phyloP scores from a whole-genome alignment of 2,888 invertebrate species.

The Nysson spinosus region DNA sequence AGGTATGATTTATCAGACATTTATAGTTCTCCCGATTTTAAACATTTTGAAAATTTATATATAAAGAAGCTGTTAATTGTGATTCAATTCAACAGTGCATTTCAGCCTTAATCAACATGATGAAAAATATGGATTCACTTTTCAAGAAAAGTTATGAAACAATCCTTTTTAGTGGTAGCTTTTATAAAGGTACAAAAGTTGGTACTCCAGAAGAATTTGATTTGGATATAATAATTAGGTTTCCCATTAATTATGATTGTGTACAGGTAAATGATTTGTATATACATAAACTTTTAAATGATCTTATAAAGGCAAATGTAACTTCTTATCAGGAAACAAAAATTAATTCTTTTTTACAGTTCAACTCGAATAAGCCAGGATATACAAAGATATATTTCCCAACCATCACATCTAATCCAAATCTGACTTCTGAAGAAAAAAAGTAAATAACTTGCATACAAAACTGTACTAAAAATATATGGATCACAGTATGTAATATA shows the following conservation, averaged over 20 bases:
- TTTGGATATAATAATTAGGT: constrained; percentile 80
- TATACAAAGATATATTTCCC: constrained; percentile 6
- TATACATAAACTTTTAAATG: no score
- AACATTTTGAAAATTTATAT: background rate
- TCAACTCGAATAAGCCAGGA: background rate
- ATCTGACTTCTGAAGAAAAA: background rate
- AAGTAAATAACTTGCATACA: constrained; percentile 3
- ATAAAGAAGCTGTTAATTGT: background rate
- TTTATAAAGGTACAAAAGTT: constrained; percentile 81
- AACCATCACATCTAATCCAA: background rate
- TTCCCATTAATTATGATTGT: constrained; percentile 78
- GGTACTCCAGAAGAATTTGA: constrained; percentile 82
- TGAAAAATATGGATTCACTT: constrained; percentile 67
- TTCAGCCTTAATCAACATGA: constrained; percentile 57
- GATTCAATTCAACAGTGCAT: constrained; percentile 50
- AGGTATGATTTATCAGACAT: constrained; percentile 33
- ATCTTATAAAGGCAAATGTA: no score
- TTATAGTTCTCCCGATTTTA: background rate
- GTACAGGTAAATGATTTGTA: constrained; percentile 59
- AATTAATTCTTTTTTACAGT: constrained; percentile 22
- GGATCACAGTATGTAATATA: background rate
- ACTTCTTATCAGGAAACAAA: no score
- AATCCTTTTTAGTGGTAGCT: constrained; percentile 81
- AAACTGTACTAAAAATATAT: background rate
- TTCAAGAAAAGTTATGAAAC: constrained; percentile 68